phyloP scores from a whole-genome alignment of 1,140 invertebrate genomes.

The Bathynomus jamesi region DNA sequence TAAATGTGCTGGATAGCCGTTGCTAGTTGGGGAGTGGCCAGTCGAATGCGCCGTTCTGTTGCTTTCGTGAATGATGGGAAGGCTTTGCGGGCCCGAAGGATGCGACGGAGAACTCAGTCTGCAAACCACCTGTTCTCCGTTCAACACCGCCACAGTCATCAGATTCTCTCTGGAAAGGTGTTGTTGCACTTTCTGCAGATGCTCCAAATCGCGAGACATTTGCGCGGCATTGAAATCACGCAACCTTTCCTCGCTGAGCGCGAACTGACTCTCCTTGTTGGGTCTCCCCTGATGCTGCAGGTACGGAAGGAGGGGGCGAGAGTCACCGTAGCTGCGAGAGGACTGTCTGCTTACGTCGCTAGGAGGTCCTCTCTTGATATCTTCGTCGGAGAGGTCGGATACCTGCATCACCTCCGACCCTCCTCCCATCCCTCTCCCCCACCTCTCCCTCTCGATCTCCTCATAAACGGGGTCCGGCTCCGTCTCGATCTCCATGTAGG shows the following conservation, averaged over 20 bases:
- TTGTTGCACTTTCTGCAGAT: conserved; percentile 31
- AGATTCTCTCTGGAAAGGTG: conserved; percentile 40
- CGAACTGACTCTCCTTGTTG: conserved; percentile 22
- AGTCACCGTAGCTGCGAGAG: conserved; percentile 68
- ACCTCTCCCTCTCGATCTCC: conserved; percentile 59
- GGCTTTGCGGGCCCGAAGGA: conserved; percentile 40
- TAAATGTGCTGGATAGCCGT: conserved; percentile 32
- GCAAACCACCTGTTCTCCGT: conserved; percentile 73
- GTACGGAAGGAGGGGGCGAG: conserved; percentile 64
- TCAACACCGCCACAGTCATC: conserved; percentile 65
- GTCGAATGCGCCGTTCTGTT: conserved; percentile 13
- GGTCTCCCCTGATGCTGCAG: conserved; percentile 24
- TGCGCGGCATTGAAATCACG: conserved; percentile 35
- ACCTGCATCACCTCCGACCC: conserved; percentile 46
- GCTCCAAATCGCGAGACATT: conserved; percentile 30
- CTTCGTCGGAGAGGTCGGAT: conserved; percentile 70
- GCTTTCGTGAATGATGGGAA: conserved; percentile 28
- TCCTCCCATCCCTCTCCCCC: conserved; percentile 36
- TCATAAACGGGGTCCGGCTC: conserved; percentile 72
- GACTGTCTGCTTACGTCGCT: conserved; percentile 66
- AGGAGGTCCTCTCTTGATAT: conserved; percentile 55
- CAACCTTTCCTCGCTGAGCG: conserved; percentile 32
- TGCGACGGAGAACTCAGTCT: conserved; percentile 60
- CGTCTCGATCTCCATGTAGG: conserved; percentile 56
- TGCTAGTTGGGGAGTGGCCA: conserved; percentile 15